Evolutionary conservation across 2,113 vertebrate species (phyloP).

Genomic region (Sylvia atricapilla): DNA sequence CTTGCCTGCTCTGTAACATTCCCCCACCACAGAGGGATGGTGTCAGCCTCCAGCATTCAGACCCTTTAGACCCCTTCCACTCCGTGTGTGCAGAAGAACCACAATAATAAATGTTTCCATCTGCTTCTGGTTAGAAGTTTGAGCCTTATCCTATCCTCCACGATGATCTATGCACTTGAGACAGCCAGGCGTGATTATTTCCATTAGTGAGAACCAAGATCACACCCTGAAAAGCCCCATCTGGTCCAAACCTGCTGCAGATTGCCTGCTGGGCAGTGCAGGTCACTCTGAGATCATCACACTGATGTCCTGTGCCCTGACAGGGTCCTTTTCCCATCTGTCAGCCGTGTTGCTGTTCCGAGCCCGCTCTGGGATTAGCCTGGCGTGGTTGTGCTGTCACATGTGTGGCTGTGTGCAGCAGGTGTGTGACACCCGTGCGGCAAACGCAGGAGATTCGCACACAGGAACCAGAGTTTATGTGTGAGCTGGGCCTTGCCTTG

Average conservation of each 20-base stretch:
- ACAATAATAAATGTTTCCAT: constrained; percentile 17
- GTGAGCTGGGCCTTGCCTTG: not conserved
- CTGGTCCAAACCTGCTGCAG: constrained; percentile 13
- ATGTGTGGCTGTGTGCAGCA: not conserved
- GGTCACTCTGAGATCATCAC: not conserved
- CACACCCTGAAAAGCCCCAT: constrained; percentile 17
- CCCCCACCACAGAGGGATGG: not conserved
- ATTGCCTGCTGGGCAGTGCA: not conserved
- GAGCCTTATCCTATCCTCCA: not conserved
- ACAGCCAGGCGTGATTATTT: not conserved
- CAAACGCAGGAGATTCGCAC: not conserved
- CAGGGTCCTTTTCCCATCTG: not conserved
- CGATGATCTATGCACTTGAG: not conserved
- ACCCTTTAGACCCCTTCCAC: not conserved
- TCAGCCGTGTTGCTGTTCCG: accelerated
- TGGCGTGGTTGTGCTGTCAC: accelerated
- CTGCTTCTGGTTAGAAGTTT: constrained; percentile 26
- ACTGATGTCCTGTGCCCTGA: not conserved
- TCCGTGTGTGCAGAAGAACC: not conserved
- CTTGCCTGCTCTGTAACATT: not conserved
- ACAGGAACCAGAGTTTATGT: not conserved
- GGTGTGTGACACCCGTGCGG: not conserved
- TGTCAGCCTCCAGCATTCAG: not conserved
- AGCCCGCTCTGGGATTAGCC: not conserved
- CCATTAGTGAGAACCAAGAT: not conserved